A percentile compares a stretch with the other conserved stretches of the same genome.
phyloP scores from a whole-genome alignment of 2,113 vertebrate species.

The Odontesthes bonariensis region DNA sequence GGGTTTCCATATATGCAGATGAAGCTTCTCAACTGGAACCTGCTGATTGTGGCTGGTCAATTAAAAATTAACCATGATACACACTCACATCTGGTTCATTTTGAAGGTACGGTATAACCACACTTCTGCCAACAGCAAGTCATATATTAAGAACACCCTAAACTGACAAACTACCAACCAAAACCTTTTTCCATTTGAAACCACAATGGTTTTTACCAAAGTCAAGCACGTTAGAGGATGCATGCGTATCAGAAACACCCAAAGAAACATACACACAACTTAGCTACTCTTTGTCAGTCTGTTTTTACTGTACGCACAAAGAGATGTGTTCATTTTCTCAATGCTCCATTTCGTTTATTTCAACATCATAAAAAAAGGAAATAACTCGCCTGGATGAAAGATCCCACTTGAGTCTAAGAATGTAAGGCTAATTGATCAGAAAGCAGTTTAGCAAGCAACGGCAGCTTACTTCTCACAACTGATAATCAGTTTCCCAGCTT shows the following conservation, averaged over 20 bases:
- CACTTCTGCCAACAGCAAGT: slow-evolving; percentile 20
- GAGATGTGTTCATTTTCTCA: no score
- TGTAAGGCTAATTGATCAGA: no score
- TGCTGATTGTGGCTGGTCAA: slow-evolving; percentile 20
- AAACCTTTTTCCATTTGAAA: slow-evolving; percentile 15
- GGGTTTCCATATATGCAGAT: slow-evolving; percentile 42
- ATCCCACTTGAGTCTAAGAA: no score
- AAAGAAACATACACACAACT: slow-evolving; percentile 22
- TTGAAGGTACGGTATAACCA: neutral
- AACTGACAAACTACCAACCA: slow-evolving; percentile 22
- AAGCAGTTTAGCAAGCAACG: no score
- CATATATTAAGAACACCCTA: slow-evolving; percentile 27
- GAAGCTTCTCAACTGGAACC: slow-evolving; percentile 26
- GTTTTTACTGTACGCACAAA: no score
- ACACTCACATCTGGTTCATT: slow-evolving; percentile 25
- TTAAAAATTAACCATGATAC: slow-evolving; percentile 23
- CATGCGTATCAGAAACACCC: neutral
- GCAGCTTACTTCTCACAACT: no score
- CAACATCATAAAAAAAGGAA: no score
- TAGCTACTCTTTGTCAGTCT: slow-evolving; percentile 50
- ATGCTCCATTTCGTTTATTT: no score
- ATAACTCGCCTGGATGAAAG: no score
- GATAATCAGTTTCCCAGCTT: no score
- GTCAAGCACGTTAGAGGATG: neutral
- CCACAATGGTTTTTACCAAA: slow-evolving; percentile 9